These are phyloP conservation scores for Anguilla megastoma DNA, from an alignment of 2,797 vertebrate species.

Conservation along the genomic window DNA sequence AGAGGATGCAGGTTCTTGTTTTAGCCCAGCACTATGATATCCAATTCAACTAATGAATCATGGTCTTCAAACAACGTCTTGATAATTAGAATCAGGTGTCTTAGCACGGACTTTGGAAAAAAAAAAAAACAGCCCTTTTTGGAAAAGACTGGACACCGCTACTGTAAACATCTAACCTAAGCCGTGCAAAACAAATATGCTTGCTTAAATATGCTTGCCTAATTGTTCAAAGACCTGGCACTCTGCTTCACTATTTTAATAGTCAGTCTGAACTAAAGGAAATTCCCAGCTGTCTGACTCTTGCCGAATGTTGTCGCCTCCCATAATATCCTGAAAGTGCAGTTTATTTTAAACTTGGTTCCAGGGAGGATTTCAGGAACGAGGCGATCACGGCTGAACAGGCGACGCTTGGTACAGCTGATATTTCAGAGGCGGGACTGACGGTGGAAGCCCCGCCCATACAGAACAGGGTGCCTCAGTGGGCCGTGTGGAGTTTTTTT, in stretches of 20 bases:
- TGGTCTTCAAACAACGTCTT: too few relatives aligned
- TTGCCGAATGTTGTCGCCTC: background rate
- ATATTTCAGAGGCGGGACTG: background rate
- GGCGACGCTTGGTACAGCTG: background rate
- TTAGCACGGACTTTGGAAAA: constrained; percentile 37
- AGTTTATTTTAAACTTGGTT: background rate
- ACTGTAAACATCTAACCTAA: background rate
- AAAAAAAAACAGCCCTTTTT: background rate
- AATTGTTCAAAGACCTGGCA: background rate
- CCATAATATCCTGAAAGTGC: background rate
- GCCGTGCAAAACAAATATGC: background rate
- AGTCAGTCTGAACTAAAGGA: background rate
- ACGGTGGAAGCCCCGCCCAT: background rate
- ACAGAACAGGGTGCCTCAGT: background rate
- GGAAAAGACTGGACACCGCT: background rate
- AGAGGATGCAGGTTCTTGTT: too few relatives aligned
- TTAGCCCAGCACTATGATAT: too few relatives aligned
- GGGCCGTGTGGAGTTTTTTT: background rate
- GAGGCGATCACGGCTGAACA: background rate
- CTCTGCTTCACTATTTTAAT: background rate
- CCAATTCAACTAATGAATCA: too few relatives aligned
- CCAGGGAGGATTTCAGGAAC: background rate
- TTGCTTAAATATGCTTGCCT: background rate
- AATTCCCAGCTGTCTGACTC: background rate
- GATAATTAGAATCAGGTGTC: constrained; percentile 31